These are phyloP conservation scores for Mylabris sibirica DNA, from an alignment of 2,888 invertebrate species.

Conservation along the genomic window DNA sequence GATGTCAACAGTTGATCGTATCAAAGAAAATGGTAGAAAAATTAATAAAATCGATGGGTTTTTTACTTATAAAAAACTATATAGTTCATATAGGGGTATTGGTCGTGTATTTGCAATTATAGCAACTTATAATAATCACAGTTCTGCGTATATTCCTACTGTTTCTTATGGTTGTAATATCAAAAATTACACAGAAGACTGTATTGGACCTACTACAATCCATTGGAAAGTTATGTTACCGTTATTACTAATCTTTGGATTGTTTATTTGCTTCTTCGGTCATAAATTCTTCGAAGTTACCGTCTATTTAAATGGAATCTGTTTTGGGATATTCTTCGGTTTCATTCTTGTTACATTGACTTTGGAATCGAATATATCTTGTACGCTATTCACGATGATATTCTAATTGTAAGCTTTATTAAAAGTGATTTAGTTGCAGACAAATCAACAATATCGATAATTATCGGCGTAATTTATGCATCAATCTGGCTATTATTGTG, in stretches of 20 bases:
- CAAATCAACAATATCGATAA: conserved; percentile 62
- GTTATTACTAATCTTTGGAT: conserved; percentile 66
- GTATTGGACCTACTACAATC: conserved; percentile 64
- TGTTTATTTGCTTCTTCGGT: conserved; percentile 70
- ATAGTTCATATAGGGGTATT: conserved; percentile 69
- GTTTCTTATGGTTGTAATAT: conserved; percentile 73
- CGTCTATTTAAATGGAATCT: conserved; percentile 68
- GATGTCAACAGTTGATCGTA: conserved; percentile 69
- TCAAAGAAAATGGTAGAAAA: conserved; percentile 64
- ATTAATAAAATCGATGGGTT: conserved; percentile 55
- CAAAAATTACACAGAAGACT: conserved; percentile 60
- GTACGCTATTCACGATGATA: not conserved
- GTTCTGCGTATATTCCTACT: conserved; percentile 73
- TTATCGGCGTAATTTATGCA: conserved; percentile 68
- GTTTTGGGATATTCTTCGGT: conserved; percentile 64
- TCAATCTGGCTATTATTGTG: conserved; percentile 69
- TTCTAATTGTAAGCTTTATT: conserved; percentile 5
- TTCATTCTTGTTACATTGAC: not conserved
- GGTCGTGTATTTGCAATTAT: conserved; percentile 69
- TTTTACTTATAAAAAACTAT: conserved; percentile 57
- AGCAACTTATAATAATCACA: conserved; percentile 60
- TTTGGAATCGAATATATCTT: conserved; percentile 15
- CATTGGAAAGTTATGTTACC: conserved; percentile 65
- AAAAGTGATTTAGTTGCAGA: conserved; percentile 59
- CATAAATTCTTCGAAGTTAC: conserved; percentile 71